Conservation (phyloP, 2,888 invertebrate species). For the Aplocera efformata region DNA sequence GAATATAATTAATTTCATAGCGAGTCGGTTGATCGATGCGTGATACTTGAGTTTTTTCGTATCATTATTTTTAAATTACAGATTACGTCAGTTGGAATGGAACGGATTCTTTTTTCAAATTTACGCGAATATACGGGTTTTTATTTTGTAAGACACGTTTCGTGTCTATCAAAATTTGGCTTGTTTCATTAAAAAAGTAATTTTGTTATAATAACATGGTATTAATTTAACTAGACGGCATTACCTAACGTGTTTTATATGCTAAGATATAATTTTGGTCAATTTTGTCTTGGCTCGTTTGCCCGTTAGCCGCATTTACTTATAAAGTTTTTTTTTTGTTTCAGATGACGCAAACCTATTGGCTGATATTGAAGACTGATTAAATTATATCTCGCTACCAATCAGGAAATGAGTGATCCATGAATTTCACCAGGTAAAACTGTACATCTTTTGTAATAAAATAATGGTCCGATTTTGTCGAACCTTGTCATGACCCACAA, state of each 20-base stretch:
- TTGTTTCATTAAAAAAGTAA: slow-evolving; percentile 59
- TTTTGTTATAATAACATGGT: slow-evolving; percentile 50
- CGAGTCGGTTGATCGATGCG: slow-evolving; percentile 71
- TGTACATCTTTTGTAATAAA: slow-evolving; percentile 12
- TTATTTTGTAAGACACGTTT: slow-evolving; percentile 40
- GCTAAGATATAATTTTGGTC: slow-evolving; percentile 47
- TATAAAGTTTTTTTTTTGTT: slow-evolving; percentile 50
- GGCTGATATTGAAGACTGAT: slow-evolving; percentile 73
- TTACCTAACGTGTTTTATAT: slow-evolving; percentile 38
- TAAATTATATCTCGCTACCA: slow-evolving; percentile 55
- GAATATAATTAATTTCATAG: slow-evolving; percentile 77
- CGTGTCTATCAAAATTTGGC: slow-evolving; percentile 19
- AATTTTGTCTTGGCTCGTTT: slow-evolving; percentile 42
- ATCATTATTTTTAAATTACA: slow-evolving; percentile 76
- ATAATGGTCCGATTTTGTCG: slow-evolving; percentile 19
- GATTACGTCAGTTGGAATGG: slow-evolving; percentile 67
- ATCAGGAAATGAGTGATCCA: slow-evolving; percentile 63
- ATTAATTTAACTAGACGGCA: slow-evolving; percentile 39
- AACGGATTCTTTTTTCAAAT: slow-evolving; percentile 55
- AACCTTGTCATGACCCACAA: slow-evolving; percentile 14
- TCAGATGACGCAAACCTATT: slow-evolving; percentile 57
- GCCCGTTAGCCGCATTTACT: slow-evolving; percentile 35
- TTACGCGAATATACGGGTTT: slow-evolving; percentile 64
- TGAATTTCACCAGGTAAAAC: slow-evolving; percentile 61
- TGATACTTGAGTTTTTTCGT: slow-evolving; percentile 60